Base-by-base conservation (phyloP, 2,888 invertebrate species). In the Conistra vaccinii region DNA sequence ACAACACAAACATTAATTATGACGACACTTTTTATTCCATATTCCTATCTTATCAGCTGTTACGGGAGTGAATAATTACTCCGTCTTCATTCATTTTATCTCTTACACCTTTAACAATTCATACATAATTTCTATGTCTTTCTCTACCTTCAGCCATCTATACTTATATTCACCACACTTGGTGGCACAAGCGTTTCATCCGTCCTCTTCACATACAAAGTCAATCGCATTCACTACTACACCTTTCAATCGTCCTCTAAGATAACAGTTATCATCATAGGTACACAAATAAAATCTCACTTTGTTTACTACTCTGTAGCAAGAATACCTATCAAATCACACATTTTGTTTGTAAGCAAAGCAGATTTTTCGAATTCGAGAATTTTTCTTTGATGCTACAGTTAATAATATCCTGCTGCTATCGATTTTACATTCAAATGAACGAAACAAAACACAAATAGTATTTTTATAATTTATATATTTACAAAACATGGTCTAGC, bases 401-500 rank as follows among this genome's bases (percentile, higher is more conserved):
- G n/a, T n/a, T n/a, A n/a, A n/a, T n/a, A n/a, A n/a, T n/a, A n/a
- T n/a, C n/a, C n/a, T 62, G 10, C 26, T 26, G 10, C 12, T 42
- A 20, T 62, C 10, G 6, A 42, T 20, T 17, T n/a, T 9, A n/a
- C 2, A 45, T 32, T 32, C 20, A 42, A 10, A 53, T 17, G 6
- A 68, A 9, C 3, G 7, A 42, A 71, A 35, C 2, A 48, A 39
- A 73, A 58, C 35, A 58, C 9, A 26, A 7, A 12, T 2, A 17
- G 6, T 58, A 26, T 48, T 58, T 72, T 58, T 35, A 9, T 23
- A 73, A 39, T n/a, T 4, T 3, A 14, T 58, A 3, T 76, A 75
- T 76, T 65, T 76, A 75, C 26, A 66, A 0, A 58, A 76, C 20
- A 39, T 20, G 26, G 26, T 20, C 5, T 12, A 58, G 35, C 4